Evolutionary conservation across 1,140 invertebrate species (phyloP).

Genomic region (Brachionus sp.): DNA sequence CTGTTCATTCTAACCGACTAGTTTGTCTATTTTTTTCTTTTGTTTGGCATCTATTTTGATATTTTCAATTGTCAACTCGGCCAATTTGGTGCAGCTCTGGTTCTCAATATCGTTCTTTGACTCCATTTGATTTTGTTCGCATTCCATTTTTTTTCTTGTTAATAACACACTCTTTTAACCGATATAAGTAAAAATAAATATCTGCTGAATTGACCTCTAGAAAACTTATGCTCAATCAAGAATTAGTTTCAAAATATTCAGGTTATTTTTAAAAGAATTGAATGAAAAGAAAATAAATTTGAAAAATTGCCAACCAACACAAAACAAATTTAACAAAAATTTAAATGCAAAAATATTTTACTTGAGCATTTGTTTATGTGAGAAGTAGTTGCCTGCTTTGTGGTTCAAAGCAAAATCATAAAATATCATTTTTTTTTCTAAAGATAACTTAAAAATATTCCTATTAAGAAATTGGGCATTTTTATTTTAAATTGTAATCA

Average conservation of each 20-base stretch:
- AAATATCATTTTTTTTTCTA: too few relatives aligned
- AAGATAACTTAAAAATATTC: too few relatives aligned
- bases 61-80: background rate
- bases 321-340: background rate
- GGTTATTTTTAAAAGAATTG: background rate
- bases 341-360: too few relatives aligned
- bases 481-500: too few relatives aligned
- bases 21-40: conserved; percentile 11
- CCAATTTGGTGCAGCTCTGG: background rate
- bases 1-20: background rate
- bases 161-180: background rate
- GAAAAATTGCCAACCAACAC: background rate
- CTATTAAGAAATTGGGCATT: too few relatives aligned
- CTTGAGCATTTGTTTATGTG: too few relatives aligned
- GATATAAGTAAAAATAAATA: background rate
- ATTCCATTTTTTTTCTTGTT: background rate
- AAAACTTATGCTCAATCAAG: background rate
- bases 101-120: background rate
- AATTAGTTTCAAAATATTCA: background rate
- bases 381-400: too few relatives aligned
- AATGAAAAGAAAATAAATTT: background rate
- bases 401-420: too few relatives aligned
- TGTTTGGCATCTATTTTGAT: conserved; percentile 3
- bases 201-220: background rate
- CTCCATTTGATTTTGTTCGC: background rate